phyloP scores from a whole-genome alignment of 1,140 invertebrate genomes.

The Anagrus nilaparvatae region DNA sequence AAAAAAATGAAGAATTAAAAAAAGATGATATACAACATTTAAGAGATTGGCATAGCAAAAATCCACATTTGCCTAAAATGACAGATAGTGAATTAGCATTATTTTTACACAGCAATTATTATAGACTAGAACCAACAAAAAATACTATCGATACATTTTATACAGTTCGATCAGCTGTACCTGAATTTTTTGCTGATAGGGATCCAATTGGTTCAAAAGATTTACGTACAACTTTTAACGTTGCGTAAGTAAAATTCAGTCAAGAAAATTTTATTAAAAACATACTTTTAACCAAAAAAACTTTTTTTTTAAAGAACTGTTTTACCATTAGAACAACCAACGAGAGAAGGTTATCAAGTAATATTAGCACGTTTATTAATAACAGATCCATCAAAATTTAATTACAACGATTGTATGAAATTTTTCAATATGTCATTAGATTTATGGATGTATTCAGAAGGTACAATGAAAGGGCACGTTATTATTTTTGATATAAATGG shows the following conservation, averaged over 20 bases:
- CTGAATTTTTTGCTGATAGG: slow-evolving; percentile 49
- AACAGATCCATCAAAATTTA: slow-evolving; percentile 46
- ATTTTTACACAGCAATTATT: slow-evolving; percentile 54
- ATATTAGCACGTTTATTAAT: slow-evolving; percentile 44
- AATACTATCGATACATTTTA: slow-evolving; percentile 53
- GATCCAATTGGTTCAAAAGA: slow-evolving; percentile 40
- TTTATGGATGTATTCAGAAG: slow-evolving; percentile 44
- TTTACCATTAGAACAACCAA: slow-evolving; percentile 29
- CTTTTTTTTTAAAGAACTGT: slow-evolving; percentile 2
- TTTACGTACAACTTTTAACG: slow-evolving; percentile 38
- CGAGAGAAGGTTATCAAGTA: slow-evolving; percentile 45
- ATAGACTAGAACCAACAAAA: slow-evolving; percentile 51
- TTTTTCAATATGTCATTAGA: slow-evolving; percentile 49
- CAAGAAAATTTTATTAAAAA: not conserved
- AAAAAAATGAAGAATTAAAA: slow-evolving; percentile 46
- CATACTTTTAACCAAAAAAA: not conserved
- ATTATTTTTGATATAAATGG: slow-evolving; percentile 51
- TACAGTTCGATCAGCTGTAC: slow-evolving; percentile 50
- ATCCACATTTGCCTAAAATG: slow-evolving; percentile 52
- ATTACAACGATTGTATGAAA: slow-evolving; percentile 41
- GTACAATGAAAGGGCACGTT: slow-evolving; percentile 45
- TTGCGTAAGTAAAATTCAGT: slow-evolving; percentile 35
- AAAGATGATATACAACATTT: slow-evolving; percentile 46
- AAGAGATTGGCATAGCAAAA: slow-evolving; percentile 49
- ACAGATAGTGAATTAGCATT: slow-evolving; percentile 47